A percentile compares a stretch with the other conserved stretches of the same genome.
Evolutionary conservation across 1,140 invertebrate species (phyloP).

Genomic region (Fopius arisanus): DNA sequence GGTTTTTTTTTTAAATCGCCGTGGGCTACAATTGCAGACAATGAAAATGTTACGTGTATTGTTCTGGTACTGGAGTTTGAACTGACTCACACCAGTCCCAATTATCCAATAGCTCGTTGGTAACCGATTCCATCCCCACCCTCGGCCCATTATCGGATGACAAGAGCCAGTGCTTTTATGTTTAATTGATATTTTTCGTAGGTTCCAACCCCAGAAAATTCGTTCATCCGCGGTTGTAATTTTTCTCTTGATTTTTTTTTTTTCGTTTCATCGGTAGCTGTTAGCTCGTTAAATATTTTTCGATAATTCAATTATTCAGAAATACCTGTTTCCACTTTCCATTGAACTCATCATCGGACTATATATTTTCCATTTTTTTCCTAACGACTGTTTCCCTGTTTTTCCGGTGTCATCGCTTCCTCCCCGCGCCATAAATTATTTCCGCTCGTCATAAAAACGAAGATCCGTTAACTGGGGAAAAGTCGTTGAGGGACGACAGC

Average conservation of each 20-base stretch:
- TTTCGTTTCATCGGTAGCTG: not conserved
- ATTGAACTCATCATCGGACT: too few relatives aligned
- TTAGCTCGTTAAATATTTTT: not conserved
- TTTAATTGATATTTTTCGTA: constrained; percentile 58
- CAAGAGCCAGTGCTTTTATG: constrained; percentile 49
- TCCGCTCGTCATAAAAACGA: constrained; percentile 44
- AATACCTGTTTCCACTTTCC: too few relatives aligned
- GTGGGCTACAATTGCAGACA: constrained; percentile 8
- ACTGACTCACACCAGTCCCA: constrained; percentile 1
- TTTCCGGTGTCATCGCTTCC: constrained; percentile 27
- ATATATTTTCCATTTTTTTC: not conserved
- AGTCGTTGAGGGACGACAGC: constrained; percentile 14
- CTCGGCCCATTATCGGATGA: constrained; percentile 53
- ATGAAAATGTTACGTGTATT: constrained; percentile 13
- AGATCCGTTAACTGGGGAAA: constrained; percentile 51
- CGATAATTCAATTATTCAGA: not conserved
- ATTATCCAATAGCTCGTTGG: not conserved
- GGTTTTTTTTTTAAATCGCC: not conserved
- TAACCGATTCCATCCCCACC: not conserved
- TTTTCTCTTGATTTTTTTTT: not conserved
- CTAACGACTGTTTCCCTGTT: not conserved
- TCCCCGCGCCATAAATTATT: constrained; percentile 46
- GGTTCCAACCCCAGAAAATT: constrained; percentile 35
- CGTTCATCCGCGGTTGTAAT: not conserved
- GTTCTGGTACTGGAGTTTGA: not conserved